Conservation (phyloP, 2,797 vertebrate species). For the Sebastes vulpes region DNA sequence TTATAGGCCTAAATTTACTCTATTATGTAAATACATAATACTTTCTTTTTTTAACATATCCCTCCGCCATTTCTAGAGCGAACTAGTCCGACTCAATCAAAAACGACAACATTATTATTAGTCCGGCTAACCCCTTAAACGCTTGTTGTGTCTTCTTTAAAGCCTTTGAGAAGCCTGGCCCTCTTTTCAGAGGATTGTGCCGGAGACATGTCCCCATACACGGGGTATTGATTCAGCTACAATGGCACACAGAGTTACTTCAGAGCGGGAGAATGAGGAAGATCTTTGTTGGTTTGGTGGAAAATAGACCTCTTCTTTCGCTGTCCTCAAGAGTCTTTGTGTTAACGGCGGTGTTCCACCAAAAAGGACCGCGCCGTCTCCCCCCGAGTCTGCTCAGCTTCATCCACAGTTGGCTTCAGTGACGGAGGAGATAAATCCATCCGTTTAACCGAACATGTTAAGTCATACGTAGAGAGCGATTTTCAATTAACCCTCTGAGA, state of each 20-base stretch:
- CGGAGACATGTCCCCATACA: conserved; percentile 34
- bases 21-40: neutral
- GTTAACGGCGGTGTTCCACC: neutral
- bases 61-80: neutral
- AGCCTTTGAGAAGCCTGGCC: conserved; percentile 1
- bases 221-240: conserved; percentile 36
- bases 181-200: conserved; percentile 35
- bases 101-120: conserved; percentile 2
- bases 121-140: neutral
- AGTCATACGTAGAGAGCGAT: rapidly evolving
- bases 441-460: neutral
- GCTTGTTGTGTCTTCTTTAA: neutral
- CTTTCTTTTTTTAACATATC: neutral
- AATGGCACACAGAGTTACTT: conserved; percentile 34
- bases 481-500: too few relatives aligned
- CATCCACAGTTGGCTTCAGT: neutral
- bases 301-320: neutral
- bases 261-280: conserved; percentile 46
- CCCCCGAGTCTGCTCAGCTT: neutral
- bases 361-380: neutral
- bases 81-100: conserved; percentile 1
- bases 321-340: conserved; percentile 8
- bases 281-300: conserved; percentile 18
- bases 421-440: neutral
- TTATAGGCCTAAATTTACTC: neutral